Evolutionary conservation across 2,888 invertebrate species (phyloP), one percentile per base, ranked within the genome.

Genomic region (Polietes domitor): DNA sequence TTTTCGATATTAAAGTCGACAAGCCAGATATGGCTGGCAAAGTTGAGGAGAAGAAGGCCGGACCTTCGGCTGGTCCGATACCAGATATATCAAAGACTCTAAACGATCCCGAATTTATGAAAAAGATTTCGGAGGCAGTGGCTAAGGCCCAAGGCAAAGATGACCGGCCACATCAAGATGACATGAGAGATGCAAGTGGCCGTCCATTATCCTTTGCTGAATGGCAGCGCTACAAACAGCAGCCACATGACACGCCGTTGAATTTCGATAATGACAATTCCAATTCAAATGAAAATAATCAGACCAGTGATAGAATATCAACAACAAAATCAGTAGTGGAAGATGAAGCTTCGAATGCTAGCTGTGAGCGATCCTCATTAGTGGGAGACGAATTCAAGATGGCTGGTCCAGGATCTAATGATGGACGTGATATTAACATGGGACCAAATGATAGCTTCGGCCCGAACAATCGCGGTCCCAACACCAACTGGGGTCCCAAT

Each of bases 71-170:
- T 1, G 53, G 9, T 61, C 72, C 76, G 65, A 63, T 87, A 24
- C 85, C 87, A 21, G 88, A 89, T 80, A 83, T 92, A 1, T 88
- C 87, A 21, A 89, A 90, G 55, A 89, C 87, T 1, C 85, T 92
- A 4, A 88, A 89, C 53, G 90, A 92, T 88, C 91, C 92, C 0
- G 88, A 89, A 41, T 90, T 92, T n/a, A 88, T 92, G 85, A 90
- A 89, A 72, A 88, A 88, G 68, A 86, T 92, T 37, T 88, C 89
- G 17, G 88, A 89, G 75, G 92, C 91, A 0, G 85, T 91, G 73
- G 90, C 90, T 17, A 87, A 89, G 58, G 91, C 88, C 1, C 89
- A 90, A 80, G 87, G 86, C 9, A 86, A 88, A 37, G 87, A 55
- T 65, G 73, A 77, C 19, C 58, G 75, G 3, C 68, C 37, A 17